phyloP scores from a whole-genome alignment of 2,113 vertebrate genomes.

The Capreolus pygargus region DNA sequence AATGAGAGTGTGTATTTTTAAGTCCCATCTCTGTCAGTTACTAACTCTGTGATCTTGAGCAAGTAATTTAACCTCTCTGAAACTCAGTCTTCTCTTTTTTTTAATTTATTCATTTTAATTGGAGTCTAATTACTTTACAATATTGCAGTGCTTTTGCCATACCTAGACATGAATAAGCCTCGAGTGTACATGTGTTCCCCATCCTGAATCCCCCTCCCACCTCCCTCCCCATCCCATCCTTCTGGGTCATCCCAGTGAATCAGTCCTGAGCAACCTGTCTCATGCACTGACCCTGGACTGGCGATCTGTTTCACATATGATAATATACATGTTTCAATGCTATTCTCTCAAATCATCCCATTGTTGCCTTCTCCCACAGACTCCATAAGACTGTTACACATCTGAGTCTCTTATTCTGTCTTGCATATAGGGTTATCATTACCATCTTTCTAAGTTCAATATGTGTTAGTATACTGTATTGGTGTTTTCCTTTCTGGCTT shows the following conservation, averaged over 20 bases:
- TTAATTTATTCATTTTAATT: background rate
- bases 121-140: background rate
- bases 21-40: background rate
- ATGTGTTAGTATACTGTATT: background rate
- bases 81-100: background rate
- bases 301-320: background rate
- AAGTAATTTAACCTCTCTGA: background rate
- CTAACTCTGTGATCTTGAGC: background rate
- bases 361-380: fast-evolving
- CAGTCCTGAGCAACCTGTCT: background rate
- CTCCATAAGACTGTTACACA: background rate
- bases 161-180: background rate
- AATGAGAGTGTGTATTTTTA: background rate
- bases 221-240: background rate
- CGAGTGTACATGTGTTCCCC: background rate
- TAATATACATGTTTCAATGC: background rate
- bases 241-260: background rate
- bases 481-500: background rate
- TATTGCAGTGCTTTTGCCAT: background rate
- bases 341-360: background rate
- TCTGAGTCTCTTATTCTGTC: background rate
- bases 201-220: background rate
- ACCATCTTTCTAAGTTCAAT: background rate
- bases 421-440: background rate
- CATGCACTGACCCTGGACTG: background rate